Conservation (phyloP, 2,113 vertebrate genomes). For the Hystrix brachyura region DNA sequence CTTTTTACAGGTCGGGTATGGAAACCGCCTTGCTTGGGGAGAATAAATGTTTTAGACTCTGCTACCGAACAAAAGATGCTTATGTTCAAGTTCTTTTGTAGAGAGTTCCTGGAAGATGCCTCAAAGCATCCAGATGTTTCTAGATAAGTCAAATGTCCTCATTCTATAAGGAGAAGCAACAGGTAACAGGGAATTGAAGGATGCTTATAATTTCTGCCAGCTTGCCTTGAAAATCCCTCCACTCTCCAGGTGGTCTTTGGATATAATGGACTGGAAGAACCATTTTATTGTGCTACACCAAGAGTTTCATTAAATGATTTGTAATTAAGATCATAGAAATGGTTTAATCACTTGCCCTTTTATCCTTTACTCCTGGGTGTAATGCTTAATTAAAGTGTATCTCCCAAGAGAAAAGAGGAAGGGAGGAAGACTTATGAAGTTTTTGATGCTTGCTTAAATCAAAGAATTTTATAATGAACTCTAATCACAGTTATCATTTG, state of each 20-base stretch:
- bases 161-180: conserved; percentile 55
- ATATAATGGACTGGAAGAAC: conserved; percentile 26
- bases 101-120: conserved; percentile 1
- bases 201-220: conserved; percentile 57
- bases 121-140: conserved; percentile 57
- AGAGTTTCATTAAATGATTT: conserved; percentile 53
- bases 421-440: conserved; percentile 13
- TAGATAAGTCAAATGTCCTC: conserved; percentile 58
- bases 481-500: conserved; percentile 27
- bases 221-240: conserved; percentile 8
- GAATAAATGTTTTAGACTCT: neutral
- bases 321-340: conserved; percentile 63
- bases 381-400: conserved; percentile 41
- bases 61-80: neutral
- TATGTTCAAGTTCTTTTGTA: neutral
- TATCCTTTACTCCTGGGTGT: conserved; percentile 41
- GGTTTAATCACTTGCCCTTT: conserved; percentile 58
- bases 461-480: conserved; percentile 54
- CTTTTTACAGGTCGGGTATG: neutral
- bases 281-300: conserved; percentile 22
- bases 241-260: conserved; percentile 38
- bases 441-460: conserved; percentile 57
- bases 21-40: neutral
- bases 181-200: conserved; percentile 57
- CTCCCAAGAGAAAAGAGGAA: conserved; percentile 37